These are phyloP conservation scores for Scatophagus argus DNA, from an alignment of 2,113 vertebrate genomes.

Conservation along the genomic window DNA sequence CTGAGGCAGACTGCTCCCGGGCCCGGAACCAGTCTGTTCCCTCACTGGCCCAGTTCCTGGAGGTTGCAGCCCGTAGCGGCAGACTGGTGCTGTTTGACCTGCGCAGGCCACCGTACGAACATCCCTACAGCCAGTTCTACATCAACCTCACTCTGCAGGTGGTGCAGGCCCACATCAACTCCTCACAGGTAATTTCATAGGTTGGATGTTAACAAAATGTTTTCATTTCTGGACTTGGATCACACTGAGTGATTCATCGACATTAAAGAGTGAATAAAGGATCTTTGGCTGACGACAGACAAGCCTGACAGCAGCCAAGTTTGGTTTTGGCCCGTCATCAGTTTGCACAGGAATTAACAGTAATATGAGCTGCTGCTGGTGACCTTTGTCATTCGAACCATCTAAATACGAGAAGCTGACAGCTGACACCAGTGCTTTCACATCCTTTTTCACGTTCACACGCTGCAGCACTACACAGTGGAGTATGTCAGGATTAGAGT, in stretches of 20 bases:
- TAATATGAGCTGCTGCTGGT: no score
- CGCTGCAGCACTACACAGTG: no score
- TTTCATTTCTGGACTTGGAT: no score
- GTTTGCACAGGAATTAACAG: no score
- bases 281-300: not conserved
- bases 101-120: constrained; percentile 85
- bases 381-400: no score
- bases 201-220: not conserved
- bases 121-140: constrained; percentile 87
- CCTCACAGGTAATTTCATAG: constrained; percentile 80
- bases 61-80: constrained; percentile 80
- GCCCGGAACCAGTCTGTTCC: constrained; percentile 87
- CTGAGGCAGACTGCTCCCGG: constrained; percentile 72
- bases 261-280: no score
- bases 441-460: no score
- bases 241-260: no score
- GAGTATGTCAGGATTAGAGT: no score
- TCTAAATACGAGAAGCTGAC: no score
- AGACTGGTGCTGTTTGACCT: constrained; percentile 90
- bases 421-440: no score
- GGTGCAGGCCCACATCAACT: constrained; percentile 84
- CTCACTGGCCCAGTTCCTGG: constrained; percentile 85
- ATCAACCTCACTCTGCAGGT: constrained; percentile 85
- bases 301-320: not conserved
- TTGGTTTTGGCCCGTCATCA: not conserved